Base-by-base conservation (phyloP, 2,888 invertebrate species). In the Melanostoma mellinum region DNA sequence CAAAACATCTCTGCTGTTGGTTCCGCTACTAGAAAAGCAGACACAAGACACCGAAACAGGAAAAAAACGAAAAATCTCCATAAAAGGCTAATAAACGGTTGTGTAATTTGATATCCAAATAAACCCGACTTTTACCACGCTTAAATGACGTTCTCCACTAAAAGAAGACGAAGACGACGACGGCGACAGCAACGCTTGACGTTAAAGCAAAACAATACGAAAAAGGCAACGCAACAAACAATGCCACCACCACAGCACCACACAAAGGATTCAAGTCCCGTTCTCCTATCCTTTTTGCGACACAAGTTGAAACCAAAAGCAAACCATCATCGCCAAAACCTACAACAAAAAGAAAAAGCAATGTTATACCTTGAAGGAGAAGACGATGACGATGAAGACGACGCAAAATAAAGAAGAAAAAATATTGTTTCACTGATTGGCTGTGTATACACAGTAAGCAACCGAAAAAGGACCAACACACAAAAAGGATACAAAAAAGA, bases 51-150 rank as follows among this genome's bases (percentile, higher is more conserved):
- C 10, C 8, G 20, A 55, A 50, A 55, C 40, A 63, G 36, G 38
- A n/a, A 3, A 8, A 55, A 36, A 38, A 44, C 35, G 8, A 6
- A 38, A 61, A 76, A 74, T 67, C 78, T 50, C 75, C 79, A 84
- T 82, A 84, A 75, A 84, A 71, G 79, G 84, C 79, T 74, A 84
- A 84, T 84, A 84, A 84, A 84, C 79, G 74, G 74, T 84, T 67
- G 84, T 84, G 84, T 84, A 79, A 84, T 84, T 84, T 84, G 74
- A 84, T 84, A 84, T 79, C 84, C 79, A 84, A 84, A 84, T 79
- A 84, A 84, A 84, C 79, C 73, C 69, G 79, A 74, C 82, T 84
- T 84, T 78, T 84, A 53, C 58, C 79, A 71, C 84, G 63, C 80
- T 75, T 52, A 40, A 56, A 46, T 42, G 55, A 63, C 55, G 40